A percentile compares a stretch with the other conserved stretches of the same genome.
These are phyloP conservation scores for Drosophila picticornis DNA, from an alignment of 2,888 invertebrate species.

Conservation along the genomic window DNA sequence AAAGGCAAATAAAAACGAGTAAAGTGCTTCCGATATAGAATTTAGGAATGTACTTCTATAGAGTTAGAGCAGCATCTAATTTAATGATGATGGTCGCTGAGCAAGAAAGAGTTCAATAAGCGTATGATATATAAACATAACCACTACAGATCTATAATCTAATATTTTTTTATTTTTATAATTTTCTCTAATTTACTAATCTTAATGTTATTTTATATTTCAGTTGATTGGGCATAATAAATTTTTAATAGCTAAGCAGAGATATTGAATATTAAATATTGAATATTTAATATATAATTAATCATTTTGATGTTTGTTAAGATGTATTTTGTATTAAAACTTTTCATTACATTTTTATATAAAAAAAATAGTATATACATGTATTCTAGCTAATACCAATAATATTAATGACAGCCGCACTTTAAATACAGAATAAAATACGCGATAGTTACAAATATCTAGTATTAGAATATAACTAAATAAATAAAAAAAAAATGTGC, in stretches of 20 bases:
- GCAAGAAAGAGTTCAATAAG: conserved; percentile 38
- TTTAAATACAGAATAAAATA: conserved; percentile 12
- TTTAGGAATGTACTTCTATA: conserved; percentile 61
- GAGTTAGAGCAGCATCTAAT: conserved; percentile 41
- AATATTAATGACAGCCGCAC: conserved; percentile 14
- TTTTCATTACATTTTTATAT: conserved; percentile 68
- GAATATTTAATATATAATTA: conserved; percentile 47
- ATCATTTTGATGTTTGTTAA: conserved; percentile 71
- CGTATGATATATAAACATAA: conserved; percentile 23
- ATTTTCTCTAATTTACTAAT: conserved; percentile 9
- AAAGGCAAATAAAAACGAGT: conserved; percentile 77
- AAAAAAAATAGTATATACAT: conserved; percentile 45
- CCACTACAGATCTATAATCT: conserved; percentile 11
- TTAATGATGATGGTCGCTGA: conserved; percentile 21
- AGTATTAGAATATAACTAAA: conserved; percentile 26
- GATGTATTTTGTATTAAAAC: conserved; percentile 75
- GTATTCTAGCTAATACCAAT: conserved; percentile 32
- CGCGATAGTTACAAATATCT: conserved; percentile 15
- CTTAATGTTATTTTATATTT: conserved; percentile 7
- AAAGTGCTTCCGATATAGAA: conserved; percentile 77
- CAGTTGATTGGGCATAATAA: conserved; percentile 16
- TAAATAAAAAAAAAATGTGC: neutral
- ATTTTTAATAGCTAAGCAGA: conserved; percentile 6
- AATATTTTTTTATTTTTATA: conserved; percentile 9
- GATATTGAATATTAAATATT: conserved; percentile 12